phyloP scores from a whole-genome alignment of 2,888 invertebrate species.

The Salpingus planirostris region DNA sequence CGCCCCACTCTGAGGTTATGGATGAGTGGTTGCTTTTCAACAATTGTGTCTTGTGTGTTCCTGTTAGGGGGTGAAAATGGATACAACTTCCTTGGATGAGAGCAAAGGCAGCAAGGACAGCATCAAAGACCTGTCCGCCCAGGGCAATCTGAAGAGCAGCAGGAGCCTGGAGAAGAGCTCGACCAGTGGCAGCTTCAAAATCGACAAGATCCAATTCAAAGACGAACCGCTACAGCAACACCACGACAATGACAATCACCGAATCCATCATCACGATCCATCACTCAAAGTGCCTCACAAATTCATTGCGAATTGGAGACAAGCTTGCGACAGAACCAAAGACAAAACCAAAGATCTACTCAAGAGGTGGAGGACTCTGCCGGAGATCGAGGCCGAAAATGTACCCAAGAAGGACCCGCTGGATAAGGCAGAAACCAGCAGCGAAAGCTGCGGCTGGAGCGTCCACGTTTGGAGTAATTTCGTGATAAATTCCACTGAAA shows the following conservation, averaged over 20 bases:
- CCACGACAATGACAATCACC: constrained; percentile 29
- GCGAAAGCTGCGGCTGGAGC: constrained; percentile 60
- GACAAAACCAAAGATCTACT: constrained; percentile 65
- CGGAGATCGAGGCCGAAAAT: constrained; percentile 46
- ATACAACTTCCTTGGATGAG: constrained; percentile 28
- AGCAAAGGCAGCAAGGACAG: constrained; percentile 32
- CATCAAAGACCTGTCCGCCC: constrained; percentile 32
- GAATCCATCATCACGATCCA: constrained; percentile 27
- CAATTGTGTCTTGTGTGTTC: no score
- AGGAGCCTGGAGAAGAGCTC: constrained; percentile 36
- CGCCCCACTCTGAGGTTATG: no score
- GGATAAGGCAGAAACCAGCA: constrained; percentile 38
- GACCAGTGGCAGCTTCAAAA: constrained; percentile 35
- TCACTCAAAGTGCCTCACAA: constrained; percentile 58
- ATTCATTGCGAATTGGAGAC: constrained; percentile 65
- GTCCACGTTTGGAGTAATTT: constrained; percentile 70
- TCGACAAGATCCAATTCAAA: constrained; percentile 39
- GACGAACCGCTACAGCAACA: no score
- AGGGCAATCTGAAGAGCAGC: constrained; percentile 36
- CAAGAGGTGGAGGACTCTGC: constrained; percentile 60
- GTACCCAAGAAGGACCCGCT: constrained; percentile 39
- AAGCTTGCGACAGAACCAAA: constrained; percentile 67
- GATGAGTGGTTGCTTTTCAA: no score
- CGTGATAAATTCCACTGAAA: no score
- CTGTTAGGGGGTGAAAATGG: no score